Percentiles rank a stretch among this genome's conserved stretches.
Conservation (phyloP, 2,888 invertebrate genomes). For the Pyrocoelia pectoralis region DNA sequence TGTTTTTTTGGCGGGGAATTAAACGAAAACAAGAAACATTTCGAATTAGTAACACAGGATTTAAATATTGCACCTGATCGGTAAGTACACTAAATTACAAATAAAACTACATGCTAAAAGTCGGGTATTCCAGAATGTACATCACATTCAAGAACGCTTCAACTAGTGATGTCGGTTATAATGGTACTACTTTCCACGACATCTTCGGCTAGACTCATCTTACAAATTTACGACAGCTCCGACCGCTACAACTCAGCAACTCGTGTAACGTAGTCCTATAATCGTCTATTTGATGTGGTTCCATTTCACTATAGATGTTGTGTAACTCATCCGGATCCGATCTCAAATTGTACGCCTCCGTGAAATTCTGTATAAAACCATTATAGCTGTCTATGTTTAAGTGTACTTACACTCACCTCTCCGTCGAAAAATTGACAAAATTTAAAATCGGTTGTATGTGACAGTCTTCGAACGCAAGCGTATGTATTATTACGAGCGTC, state of each 20-base stretch:
- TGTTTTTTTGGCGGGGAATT: conserved; percentile 66
- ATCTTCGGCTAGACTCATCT: conserved; percentile 57
- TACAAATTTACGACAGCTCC: no score
- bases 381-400: not conserved
- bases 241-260: conserved; percentile 33
- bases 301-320: conserved; percentile 65
- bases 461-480: conserved; percentile 75
- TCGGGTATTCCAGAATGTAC: conserved; percentile 67
- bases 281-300: conserved; percentile 15
- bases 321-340: conserved; percentile 75
- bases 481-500: conserved; percentile 87
- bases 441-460: conserved; percentile 64
- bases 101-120: not conserved
- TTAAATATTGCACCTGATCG: conserved; percentile 67
- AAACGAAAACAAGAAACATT: conserved; percentile 72
- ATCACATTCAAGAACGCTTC: conserved; percentile 69
- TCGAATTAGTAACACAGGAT: conserved; percentile 65
- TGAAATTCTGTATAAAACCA: conserved; percentile 66
- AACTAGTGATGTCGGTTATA: conserved; percentile 69
- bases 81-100: conserved; percentile 52
- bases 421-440: conserved; percentile 71
- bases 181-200: conserved; percentile 72
- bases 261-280: conserved; percentile 33
- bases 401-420: conserved; percentile 15
- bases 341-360: conserved; percentile 79